Evolutionary conservation across 2,797 vertebrate species (phyloP), one percentile per base, ranked within the genome.

Genomic region (Arnoldichthys spilopterus): DNA sequence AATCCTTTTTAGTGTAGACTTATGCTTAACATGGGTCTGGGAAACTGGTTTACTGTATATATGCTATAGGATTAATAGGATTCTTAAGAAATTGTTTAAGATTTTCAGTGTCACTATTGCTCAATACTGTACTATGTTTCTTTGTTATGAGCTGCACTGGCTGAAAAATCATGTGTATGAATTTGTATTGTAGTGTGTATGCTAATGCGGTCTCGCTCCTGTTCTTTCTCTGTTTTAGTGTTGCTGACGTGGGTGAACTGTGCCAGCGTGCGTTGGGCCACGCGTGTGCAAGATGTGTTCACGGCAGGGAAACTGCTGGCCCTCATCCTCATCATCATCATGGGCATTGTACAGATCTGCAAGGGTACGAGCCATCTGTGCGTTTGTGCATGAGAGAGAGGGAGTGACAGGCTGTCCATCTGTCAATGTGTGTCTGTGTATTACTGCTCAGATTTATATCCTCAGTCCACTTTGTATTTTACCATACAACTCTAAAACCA

Each of bases 241-340:
- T 88, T 98, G 72, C 93, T 98, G 85, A 98, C 97, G 0, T 98
- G 96, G 97, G 94, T 97, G 89, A 98, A 98, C 90, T 97, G 96
- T 85, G 87, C 93, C 86, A 98, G 96, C 0, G 97, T 98, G 73
- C 91, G 96, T 49, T 97, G 96, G 96, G 97, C 97, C 53, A 98
- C 97, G 28, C 92, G 95, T 0, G 96, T 98, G 54, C 97, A 98
- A 91, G 97, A 98, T 84, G 72, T 97, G 12, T 98, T 97, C 88
- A 98, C 97, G 0, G 96, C 96, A 1, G 97, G 97, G 32, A 97
- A 98, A 85, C 94, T 97, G 77, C 92, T 97, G 80, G 96, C 97
- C 9, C 92, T 97, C 64, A 95, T 82, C 34, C 94, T 98, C 75
- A 97, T 98, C 91, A 97, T 98, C 88, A 84, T 96, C 90, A 97